A percentile compares a stretch with the other conserved stretches of the same genome.
These are phyloP conservation scores for Ametastegia equiseti DNA, from an alignment of 2,888 invertebrate species.

Conservation along the genomic window DNA sequence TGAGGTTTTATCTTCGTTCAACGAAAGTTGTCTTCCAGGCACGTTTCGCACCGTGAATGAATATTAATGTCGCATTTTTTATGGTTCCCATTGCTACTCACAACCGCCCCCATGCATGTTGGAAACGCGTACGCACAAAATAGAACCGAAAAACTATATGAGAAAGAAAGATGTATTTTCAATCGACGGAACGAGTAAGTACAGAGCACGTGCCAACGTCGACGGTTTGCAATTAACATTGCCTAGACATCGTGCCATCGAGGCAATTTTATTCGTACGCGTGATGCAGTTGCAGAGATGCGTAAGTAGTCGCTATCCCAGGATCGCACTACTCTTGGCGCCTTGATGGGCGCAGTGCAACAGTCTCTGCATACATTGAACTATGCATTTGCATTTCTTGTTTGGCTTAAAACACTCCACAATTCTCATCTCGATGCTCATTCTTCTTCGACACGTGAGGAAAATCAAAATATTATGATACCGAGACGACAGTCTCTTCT, in stretches of 20 bases:
- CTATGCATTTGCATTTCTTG: neutral
- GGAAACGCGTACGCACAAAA: neutral
- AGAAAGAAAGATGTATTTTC: neutral
- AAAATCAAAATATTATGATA: neutral
- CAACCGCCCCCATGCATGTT: neutral
- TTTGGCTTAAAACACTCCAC: neutral
- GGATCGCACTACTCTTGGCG: slow-evolving; percentile 1
- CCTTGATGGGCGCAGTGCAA: neutral
- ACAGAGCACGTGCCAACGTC: neutral
- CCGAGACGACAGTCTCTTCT: too few relatives aligned
- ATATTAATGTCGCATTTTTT: neutral
- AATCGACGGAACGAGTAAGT: neutral
- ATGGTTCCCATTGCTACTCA: neutral
- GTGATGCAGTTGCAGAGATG: neutral
- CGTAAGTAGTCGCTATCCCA: slow-evolving; percentile 29
- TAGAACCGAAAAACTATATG: neutral
- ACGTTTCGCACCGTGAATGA: neutral
- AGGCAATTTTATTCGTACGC: slow-evolving; percentile 20
- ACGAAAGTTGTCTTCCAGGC: slow-evolving; percentile 23
- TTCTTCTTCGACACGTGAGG: neutral
- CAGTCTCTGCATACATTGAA: neutral
- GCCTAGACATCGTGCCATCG: slow-evolving; percentile 38
- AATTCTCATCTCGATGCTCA: neutral
- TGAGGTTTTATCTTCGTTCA: slow-evolving; percentile 30
- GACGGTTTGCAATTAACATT: slow-evolving; percentile 25